Conservation (phyloP, 2,888 invertebrate genomes). For the Hipparchia sbordonii region DNA sequence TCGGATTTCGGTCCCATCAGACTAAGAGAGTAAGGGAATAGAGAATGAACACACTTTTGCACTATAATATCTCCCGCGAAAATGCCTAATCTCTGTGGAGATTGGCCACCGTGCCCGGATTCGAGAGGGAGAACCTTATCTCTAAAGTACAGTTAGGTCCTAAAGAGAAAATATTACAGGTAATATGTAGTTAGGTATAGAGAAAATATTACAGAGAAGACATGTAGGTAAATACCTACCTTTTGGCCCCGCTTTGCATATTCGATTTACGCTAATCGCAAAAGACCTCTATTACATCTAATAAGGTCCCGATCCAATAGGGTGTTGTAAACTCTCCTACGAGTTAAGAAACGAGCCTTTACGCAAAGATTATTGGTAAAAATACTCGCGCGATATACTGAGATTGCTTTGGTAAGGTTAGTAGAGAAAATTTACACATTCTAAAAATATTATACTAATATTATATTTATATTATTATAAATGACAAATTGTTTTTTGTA, state of each 20-base stretch:
- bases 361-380: slow-evolving; percentile 52
- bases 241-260: slow-evolving; percentile 26
- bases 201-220: slow-evolving; percentile 2
- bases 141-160: too few relatives aligned
- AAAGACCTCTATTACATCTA: slow-evolving; percentile 24
- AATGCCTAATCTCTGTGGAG: too few relatives aligned
- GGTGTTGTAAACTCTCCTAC: slow-evolving; percentile 31
- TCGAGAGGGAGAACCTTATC: too few relatives aligned
- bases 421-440: slow-evolving; percentile 37
- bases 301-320: slow-evolving; percentile 29
- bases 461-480: too few relatives aligned
- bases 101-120: too few relatives aligned
- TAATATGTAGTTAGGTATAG: too few relatives aligned
- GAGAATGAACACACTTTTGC: too few relatives aligned
- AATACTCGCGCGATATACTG: slow-evolving; percentile 44
- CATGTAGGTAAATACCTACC: neutral
- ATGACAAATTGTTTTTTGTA: too few relatives aligned
- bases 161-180: too few relatives aligned
- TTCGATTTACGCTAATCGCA: slow-evolving; percentile 32
- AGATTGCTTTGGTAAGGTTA: slow-evolving; percentile 45
- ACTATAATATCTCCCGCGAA: too few relatives aligned
- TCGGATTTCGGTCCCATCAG: too few relatives aligned
- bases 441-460: neutral
- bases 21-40: too few relatives aligned
- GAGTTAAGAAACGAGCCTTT: slow-evolving; percentile 26